A percentile compares a stretch with the other conserved stretches of the same genome.
These are phyloP conservation scores for Vicugna pacos DNA, from an alignment of 2,113 vertebrate species.

Conservation along the genomic window DNA sequence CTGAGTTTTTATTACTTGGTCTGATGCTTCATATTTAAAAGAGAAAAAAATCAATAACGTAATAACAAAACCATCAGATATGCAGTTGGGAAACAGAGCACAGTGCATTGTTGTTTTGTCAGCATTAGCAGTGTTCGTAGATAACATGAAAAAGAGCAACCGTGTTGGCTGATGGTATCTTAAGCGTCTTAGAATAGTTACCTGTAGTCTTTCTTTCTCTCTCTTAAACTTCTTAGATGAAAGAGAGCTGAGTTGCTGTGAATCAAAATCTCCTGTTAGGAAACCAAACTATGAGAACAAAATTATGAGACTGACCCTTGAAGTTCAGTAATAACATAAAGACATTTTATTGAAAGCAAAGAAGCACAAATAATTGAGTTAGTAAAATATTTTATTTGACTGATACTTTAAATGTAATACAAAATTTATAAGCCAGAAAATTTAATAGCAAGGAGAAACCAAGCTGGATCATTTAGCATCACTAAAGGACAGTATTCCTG, in stretches of 20 bases:
- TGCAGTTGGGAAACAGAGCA: not conserved
- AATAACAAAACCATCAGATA: not conserved
- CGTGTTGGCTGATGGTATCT: not conserved
- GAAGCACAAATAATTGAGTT: not conserved
- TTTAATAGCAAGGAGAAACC: slow-evolving; percentile 26
- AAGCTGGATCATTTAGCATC: not conserved
- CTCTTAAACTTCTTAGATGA: not conserved
- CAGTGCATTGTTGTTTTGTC: not conserved
- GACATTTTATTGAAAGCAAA: slow-evolving; percentile 21
- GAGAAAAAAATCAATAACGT: not conserved
- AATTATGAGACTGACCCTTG: not conserved
- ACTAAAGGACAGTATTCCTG: not conserved
- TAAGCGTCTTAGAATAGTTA: not conserved
- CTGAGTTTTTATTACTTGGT: not conserved
- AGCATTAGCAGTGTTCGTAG: not conserved
- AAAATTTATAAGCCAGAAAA: slow-evolving; percentile 44
- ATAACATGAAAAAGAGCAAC: not conserved
- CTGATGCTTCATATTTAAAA: not conserved
- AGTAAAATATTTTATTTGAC: slow-evolving; percentile 68
- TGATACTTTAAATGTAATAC: slow-evolving; percentile 41
- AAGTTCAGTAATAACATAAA: not conserved
- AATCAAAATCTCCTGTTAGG: not conserved
- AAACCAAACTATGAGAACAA: not conserved
- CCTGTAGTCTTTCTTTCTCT: not conserved
- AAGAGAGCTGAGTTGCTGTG: not conserved